Percentiles rank a stretch among this genome's conserved stretches.
phyloP scores from a whole-genome alignment of 2,113 vertebrate species.

The Austrofundulus limnaeus region DNA sequence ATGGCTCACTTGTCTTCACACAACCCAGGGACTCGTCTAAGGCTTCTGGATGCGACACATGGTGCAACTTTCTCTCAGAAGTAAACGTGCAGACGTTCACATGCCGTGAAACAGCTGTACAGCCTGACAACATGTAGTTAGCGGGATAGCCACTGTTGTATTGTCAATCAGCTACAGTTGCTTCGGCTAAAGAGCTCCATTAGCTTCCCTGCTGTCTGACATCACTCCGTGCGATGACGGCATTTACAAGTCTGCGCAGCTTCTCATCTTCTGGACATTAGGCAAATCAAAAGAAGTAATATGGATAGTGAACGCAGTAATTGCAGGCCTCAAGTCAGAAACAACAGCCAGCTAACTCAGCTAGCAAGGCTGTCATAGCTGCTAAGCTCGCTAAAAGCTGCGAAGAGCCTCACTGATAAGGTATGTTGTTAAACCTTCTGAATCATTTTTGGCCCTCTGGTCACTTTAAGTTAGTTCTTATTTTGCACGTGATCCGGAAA shows the following conservation, averaged over 20 bases:
- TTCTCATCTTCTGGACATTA: conserved; percentile 21
- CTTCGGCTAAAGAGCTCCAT: conserved; percentile 49
- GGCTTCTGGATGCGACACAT: neutral
- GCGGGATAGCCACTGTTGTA: conserved; percentile 34
- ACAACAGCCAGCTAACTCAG: conserved; percentile 68
- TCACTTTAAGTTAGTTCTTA: conserved; percentile 27
- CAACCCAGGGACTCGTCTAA: conserved; percentile 7
- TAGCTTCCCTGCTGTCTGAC: conserved; percentile 39
- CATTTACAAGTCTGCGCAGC: conserved; percentile 35
- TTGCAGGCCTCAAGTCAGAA: conserved; percentile 70
- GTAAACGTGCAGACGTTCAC: neutral
- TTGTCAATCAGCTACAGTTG: conserved; percentile 43
- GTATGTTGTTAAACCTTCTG: conserved; percentile 48
- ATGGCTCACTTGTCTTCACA: conserved; percentile 30
- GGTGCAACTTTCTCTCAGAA: conserved; percentile 2
- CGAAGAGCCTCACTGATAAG: conserved; percentile 47
- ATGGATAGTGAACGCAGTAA: conserved; percentile 66
- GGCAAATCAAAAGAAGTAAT: conserved; percentile 3
- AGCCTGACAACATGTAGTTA: conserved; percentile 45
- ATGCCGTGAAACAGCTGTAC: conserved; percentile 37
- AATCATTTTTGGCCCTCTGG: no score
- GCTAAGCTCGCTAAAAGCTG: conserved; percentile 57
- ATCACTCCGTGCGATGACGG: conserved; percentile 34
- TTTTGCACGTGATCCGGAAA: conserved; percentile 37
- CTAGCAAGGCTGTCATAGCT: conserved; percentile 39